phyloP scores from a whole-genome alignment of 2,888 invertebrate genomes.

The Oscheius onirici region DNA sequence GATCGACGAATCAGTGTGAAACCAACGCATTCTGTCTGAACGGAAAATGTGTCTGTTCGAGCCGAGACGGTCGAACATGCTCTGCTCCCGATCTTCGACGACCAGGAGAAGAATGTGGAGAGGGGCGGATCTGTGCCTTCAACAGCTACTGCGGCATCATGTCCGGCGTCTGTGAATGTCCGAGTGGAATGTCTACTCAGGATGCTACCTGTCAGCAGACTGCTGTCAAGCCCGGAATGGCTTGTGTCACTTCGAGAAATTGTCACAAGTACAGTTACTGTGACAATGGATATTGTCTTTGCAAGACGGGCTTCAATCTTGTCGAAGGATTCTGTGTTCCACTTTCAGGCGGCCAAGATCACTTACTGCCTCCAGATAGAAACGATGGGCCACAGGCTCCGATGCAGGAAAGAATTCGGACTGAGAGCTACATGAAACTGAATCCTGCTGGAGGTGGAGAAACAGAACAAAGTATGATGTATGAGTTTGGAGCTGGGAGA shows the following conservation, averaged over 20 bases:
- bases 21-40: conserved; percentile 46
- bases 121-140: conserved; percentile 54
- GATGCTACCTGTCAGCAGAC: conserved; percentile 59
- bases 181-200: conserved; percentile 58
- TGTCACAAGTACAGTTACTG: conserved; percentile 66
- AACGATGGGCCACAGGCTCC: conserved; percentile 40
- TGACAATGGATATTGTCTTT: conserved; percentile 66
- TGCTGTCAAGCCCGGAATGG: conserved; percentile 53
- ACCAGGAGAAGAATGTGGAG: conserved; percentile 63
- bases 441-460: not conserved
- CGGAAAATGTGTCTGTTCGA: conserved; percentile 49
- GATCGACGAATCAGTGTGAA: conserved; percentile 51
- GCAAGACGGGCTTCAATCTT: conserved; percentile 56
- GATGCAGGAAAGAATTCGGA: conserved; percentile 32
- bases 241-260: conserved; percentile 60
- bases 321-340: conserved; percentile 55
- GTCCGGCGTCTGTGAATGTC: conserved; percentile 69
- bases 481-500: conserved; percentile 16
- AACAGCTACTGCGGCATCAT: conserved; percentile 62
- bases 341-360: not conserved
- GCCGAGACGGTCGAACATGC: conserved; percentile 43
- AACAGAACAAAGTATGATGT: not conserved
- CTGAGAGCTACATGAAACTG: conserved; percentile 27
- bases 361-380: conserved; percentile 36
- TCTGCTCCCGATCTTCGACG: conserved; percentile 48